These are phyloP conservation scores for Ahaetulla prasina DNA, from an alignment of 2,113 vertebrate genomes.

Conservation along the genomic window DNA sequence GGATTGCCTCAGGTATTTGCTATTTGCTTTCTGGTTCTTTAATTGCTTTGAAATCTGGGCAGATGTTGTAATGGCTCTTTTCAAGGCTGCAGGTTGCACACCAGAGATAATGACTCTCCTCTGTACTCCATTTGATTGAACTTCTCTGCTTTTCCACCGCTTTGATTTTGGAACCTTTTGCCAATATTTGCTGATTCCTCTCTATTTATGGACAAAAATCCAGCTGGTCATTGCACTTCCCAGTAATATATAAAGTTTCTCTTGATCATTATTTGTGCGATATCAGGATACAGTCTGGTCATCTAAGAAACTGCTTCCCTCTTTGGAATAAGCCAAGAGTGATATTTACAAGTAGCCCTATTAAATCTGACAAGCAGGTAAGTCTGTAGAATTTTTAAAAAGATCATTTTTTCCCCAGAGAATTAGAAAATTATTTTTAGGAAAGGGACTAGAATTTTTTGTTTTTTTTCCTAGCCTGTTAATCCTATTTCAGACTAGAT, in stretches of 20 bases:
- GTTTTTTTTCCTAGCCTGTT: background rate
- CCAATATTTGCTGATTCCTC: background rate
- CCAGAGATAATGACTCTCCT: background rate
- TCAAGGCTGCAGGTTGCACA: background rate
- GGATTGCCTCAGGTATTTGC: background rate
- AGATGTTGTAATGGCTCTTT: background rate
- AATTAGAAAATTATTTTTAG: background rate
- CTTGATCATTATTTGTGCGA: background rate
- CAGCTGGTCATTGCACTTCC: background rate
- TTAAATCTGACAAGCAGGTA: background rate
- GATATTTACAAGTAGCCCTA: background rate
- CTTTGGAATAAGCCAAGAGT: background rate
- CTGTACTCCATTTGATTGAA: background rate
- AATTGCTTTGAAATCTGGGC: background rate
- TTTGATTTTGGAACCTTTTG: background rate
- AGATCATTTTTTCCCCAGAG: background rate
- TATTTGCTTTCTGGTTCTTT: background rate
- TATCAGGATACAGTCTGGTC: background rate
- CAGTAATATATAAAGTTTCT: background rate
- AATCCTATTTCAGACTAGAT: background rate
- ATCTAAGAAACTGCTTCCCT: background rate
- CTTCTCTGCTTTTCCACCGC: background rate
- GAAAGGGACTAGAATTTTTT: background rate
- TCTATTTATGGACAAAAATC: background rate
- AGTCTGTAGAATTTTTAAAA: background rate